Evolutionary conservation across 2,113 vertebrate genomes (phyloP).

Genomic region (Leptocoma aspasia): DNA sequence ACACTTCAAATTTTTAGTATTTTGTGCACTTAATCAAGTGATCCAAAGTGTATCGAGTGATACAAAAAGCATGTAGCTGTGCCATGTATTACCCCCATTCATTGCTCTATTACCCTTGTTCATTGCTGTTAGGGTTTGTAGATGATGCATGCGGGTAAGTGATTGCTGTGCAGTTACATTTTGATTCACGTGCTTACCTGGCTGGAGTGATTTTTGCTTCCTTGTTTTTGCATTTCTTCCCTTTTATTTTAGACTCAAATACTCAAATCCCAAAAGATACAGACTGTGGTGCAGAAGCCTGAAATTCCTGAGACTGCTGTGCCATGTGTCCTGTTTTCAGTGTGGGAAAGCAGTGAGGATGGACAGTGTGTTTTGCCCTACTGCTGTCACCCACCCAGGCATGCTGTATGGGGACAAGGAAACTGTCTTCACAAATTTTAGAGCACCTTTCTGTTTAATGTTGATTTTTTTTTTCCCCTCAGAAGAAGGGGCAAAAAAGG

Average conservation of each 20-base stretch:
- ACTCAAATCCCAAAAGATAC: not conserved
- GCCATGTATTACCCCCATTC: not conserved
- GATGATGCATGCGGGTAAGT: not conserved
- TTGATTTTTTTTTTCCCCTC: not conserved
- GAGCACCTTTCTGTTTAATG: not conserved
- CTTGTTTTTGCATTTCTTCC: not conserved
- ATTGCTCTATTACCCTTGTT: not conserved
- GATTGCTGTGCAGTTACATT: not conserved
- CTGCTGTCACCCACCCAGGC: not conserved
- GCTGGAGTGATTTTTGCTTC: not conserved
- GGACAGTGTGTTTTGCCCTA: not conserved
- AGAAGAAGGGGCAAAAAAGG: not conserved
- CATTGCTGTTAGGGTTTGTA: not conserved
- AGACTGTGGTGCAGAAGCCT: not conserved
- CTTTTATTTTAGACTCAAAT: not conserved
- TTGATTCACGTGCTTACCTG: not conserved
- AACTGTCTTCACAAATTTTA: not conserved
- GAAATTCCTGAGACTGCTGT: not conserved
- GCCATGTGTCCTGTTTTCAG: rapidly evolving
- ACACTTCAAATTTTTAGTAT: not conserved
- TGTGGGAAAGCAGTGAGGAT: not conserved
- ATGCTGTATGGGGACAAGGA: not conserved
- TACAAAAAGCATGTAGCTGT: not conserved
- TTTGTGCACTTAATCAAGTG: not conserved
- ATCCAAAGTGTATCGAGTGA: no score